phyloP scores from a whole-genome alignment of 2,113 vertebrate species.

The Gorilla gorilla region DNA sequence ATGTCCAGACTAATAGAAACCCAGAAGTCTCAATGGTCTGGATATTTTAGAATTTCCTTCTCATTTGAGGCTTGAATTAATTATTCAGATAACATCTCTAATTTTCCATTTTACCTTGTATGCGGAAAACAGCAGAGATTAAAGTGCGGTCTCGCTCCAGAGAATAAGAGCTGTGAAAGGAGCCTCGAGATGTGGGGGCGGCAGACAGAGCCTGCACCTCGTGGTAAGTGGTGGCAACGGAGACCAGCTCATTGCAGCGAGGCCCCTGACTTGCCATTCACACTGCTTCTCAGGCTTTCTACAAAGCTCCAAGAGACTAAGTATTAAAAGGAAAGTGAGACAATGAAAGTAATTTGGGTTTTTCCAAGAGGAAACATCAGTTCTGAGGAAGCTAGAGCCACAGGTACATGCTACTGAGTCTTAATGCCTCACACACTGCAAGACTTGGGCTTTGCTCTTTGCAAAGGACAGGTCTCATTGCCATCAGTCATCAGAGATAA shows the following conservation, averaged over 20 bases:
- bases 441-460: neutral
- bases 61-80: slow-evolving; percentile 15
- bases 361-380: neutral
- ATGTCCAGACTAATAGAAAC: neutral
- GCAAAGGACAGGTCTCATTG: neutral
- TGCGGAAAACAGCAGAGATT: neutral
- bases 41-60: neutral
- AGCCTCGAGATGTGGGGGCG: neutral
- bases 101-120: slow-evolving; percentile 5
- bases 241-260: neutral
- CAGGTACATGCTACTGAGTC: neutral
- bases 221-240: neutral
- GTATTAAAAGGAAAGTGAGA: slow-evolving; percentile 20
- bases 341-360: slow-evolving; percentile 14
- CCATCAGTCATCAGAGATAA: neutral
- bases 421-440: neutral
- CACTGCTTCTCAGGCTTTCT: neutral
- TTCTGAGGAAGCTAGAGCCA: neutral
- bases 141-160: neutral
- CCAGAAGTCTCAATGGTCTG: neutral
- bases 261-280: neutral
- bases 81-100: slow-evolving; percentile 26
- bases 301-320: neutral
- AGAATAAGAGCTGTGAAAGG: neutral
- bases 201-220: neutral